phyloP scores from a whole-genome alignment of 2,797 vertebrate genomes.

The Simalia tracyae region DNA sequence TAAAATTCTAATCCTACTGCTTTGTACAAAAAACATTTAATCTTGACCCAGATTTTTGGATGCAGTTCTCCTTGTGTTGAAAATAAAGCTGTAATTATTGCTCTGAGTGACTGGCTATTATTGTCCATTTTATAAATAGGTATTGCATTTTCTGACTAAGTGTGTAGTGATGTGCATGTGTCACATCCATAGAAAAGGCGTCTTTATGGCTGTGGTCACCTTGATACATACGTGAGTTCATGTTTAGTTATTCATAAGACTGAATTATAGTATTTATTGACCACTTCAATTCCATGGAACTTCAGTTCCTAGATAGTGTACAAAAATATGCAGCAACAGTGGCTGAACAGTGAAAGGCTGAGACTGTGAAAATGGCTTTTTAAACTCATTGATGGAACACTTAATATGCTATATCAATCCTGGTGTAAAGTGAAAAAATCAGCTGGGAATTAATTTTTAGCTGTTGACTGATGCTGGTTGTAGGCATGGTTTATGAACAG shows the following conservation, averaged over 20 bases:
- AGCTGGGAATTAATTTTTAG: slow-evolving; percentile 16
- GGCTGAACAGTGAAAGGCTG: neutral
- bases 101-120: neutral
- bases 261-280: neutral
- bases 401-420: slow-evolving; percentile 1
- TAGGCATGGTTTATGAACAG: neutral
- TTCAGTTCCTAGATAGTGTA: neutral
- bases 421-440: neutral
- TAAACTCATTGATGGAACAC: neutral
- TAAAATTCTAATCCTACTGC: neutral
- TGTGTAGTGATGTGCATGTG: neutral
- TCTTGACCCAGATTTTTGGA: neutral
- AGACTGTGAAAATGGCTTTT: neutral
- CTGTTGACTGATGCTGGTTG: neutral
- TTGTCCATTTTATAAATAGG: neutral
- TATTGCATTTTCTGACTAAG: neutral
- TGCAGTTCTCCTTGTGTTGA: neutral
- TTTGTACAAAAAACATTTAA: too few species aligned
- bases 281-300: neutral
- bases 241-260: neutral
- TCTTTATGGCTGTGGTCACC: neutral
- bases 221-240: neutral
- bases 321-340: neutral
- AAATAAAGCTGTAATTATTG: neutral
- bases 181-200: neutral